Conservation (phyloP, 2,888 invertebrate species). For the Nymphalis urticae region DNA sequence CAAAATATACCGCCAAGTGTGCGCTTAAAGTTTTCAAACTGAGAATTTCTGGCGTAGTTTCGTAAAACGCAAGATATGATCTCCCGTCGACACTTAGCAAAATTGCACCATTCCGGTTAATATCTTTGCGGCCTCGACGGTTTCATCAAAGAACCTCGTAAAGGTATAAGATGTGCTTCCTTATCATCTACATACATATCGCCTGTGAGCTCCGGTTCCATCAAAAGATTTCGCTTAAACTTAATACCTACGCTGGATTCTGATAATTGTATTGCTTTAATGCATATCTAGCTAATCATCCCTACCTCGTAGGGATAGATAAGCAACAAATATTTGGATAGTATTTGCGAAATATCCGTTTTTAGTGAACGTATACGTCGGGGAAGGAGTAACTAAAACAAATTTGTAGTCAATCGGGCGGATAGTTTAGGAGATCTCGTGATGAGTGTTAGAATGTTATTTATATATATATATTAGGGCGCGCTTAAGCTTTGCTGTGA, state of each 20-base stretch:
- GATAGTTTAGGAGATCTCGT: too few species aligned
- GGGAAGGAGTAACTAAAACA: too few species aligned
- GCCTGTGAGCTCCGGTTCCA: background rate
- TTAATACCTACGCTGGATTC: background rate
- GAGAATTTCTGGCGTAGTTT: background rate
- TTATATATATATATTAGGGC: too few species aligned
- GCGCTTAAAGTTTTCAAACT: background rate
- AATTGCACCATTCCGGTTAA: conserved; percentile 19
- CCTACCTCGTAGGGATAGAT: too few species aligned
- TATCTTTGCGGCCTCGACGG: background rate
- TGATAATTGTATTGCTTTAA: too few species aligned
- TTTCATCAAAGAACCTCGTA: conserved; percentile 14
- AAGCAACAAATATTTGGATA: too few species aligned
- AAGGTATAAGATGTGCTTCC: conserved; percentile 5
- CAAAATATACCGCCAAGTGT: background rate
- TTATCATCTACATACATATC: background rate
- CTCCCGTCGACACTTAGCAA: conserved; percentile 10
- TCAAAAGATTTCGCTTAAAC: background rate
- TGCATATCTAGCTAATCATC: too few species aligned
- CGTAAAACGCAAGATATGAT: conserved; percentile 6
- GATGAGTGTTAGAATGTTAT: too few species aligned
- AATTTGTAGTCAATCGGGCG: too few species aligned
- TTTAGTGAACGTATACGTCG: too few species aligned
- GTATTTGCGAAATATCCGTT: too few species aligned
- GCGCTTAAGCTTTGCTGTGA: too few species aligned